Evolutionary conservation across 1,140 invertebrate species (phyloP).

Genomic region (Drosophila bifasciata): DNA sequence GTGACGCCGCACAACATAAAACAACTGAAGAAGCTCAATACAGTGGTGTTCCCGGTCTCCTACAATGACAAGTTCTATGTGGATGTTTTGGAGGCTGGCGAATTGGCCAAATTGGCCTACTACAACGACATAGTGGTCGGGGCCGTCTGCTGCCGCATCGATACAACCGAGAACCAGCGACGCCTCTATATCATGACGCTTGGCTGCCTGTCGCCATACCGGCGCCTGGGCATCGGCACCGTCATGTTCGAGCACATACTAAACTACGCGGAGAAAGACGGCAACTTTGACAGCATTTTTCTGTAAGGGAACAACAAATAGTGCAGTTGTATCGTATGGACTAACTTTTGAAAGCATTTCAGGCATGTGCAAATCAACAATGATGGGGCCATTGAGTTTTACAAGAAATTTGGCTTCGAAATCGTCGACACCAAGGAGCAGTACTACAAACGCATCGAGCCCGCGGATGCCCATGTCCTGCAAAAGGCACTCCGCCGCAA

Average conservation of each 20-base stretch:
- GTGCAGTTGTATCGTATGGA: not conserved
- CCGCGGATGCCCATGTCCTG: conserved; percentile 98
- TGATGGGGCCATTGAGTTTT: conserved; percentile 98
- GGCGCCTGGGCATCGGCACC: conserved; percentile 97
- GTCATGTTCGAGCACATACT: conserved; percentile 99
- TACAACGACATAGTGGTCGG: conserved; percentile 99
- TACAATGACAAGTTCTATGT: conserved; percentile 99
- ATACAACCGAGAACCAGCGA: conserved; percentile 95
- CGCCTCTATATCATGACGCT: conserved; percentile 99
- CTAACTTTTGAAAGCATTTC: not conserved
- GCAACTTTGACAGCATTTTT: conserved; percentile 98
- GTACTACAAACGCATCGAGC: conserved; percentile 99
- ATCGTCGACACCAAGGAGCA: conserved; percentile 98
- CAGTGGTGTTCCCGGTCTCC: conserved; percentile 99
- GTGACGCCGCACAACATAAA: conserved; percentile 99
- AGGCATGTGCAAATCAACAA: conserved; percentile 99
- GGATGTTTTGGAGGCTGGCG: conserved; percentile 98
- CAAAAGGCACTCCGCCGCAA: conserved; percentile 91
- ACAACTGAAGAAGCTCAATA: conserved; percentile 98
- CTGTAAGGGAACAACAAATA: conserved; percentile 89
- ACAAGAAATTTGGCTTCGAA: conserved; percentile 99
- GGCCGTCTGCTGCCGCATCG: conserved; percentile 98
- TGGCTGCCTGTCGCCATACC: conserved; percentile 98
- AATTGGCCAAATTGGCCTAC: conserved; percentile 98
- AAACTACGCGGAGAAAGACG: conserved; percentile 97